Evolutionary conservation across 2,888 invertebrate genomes (phyloP), one percentile per base, ranked within the genome.

Genomic region (Agrotis clavis): DNA sequence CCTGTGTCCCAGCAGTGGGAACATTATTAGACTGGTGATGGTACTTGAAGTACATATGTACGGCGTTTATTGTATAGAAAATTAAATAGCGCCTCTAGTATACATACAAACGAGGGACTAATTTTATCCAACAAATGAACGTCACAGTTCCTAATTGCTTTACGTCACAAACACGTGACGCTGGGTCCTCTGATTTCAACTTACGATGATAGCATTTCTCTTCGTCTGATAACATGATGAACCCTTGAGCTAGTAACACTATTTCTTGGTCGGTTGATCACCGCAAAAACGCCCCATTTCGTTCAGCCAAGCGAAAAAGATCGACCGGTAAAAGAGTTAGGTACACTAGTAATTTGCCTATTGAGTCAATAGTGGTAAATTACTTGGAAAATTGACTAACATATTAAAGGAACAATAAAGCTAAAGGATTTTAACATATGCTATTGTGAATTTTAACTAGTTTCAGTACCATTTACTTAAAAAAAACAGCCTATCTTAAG

Each of bases 191-290:
- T 1, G 1, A 54, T 16, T 11, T 47, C 2, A n/a, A 7, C 19
- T 53, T 18, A 13, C 14, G 35, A 41, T 14, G 16, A 14, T 2
- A 25, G 63, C n/a, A 1, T 35, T 6, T 35, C 5, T 30, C 9
- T 30, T 30, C 45, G 16, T 21, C 47, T 13, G 2, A 41, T 14
- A 21, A 3, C 1, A 25, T 77, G n/a, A 53, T 53, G 14, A 63
- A 35, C 51, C 80, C 69, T 67, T 78, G 74, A 63, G 7, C 78
- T 66, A 74, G 19, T 79, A 48, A 68, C 78, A 79, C 51, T 35
- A 45, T 66, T 74, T 60, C 21, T 51, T 63, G 62, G 71, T 71
- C 62, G 25, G 41, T 4, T 77, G 47, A 19, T 41, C 47, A 53
- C 35, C 13, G 9, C 1, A 57, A 13, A 3, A 1, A 30, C 56